Conservation (phyloP, 2,113 vertebrate species). For the Brienomyrus brachyistius region DNA sequence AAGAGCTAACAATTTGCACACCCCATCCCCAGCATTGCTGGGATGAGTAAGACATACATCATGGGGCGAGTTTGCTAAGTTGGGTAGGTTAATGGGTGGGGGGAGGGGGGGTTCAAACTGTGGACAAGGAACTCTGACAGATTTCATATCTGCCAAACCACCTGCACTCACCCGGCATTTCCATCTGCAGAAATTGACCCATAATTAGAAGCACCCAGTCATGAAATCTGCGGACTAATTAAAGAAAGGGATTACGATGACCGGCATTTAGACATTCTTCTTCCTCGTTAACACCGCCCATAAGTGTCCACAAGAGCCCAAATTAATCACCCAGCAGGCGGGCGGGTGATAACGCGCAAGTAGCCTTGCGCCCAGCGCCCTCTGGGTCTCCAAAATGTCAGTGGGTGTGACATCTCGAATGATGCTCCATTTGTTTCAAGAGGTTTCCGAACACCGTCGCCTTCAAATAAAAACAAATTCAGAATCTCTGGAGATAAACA, state of each 20-base stretch:
- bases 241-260: constrained; percentile 58
- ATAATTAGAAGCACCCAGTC: constrained; percentile 61
- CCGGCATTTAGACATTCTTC: constrained; percentile 51
- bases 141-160: constrained; percentile 42
- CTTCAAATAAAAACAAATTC: not conserved
- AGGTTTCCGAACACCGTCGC: not conserved
- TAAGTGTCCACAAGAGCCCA: constrained; percentile 28
- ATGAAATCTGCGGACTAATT: constrained; percentile 65
- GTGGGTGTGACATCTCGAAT: not conserved
- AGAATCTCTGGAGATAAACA: not conserved
- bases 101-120: constrained; percentile 23
- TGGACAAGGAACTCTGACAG: constrained; percentile 43
- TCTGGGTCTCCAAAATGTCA: not conserved
- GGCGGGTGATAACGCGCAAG: not conserved
- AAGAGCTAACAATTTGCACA: not conserved
- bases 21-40: not conserved
- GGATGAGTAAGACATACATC: not conserved
- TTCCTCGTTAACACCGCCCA: constrained; percentile 33
- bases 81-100: not conserved
- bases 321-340: constrained; percentile 22
- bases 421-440: not conserved
- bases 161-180: constrained; percentile 37
- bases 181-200: constrained; percentile 57
- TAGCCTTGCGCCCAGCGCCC: not conserved
- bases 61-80: not conserved